Conservation (phyloP, 1,140 invertebrate species). For the Drosophila simulans region DNA sequence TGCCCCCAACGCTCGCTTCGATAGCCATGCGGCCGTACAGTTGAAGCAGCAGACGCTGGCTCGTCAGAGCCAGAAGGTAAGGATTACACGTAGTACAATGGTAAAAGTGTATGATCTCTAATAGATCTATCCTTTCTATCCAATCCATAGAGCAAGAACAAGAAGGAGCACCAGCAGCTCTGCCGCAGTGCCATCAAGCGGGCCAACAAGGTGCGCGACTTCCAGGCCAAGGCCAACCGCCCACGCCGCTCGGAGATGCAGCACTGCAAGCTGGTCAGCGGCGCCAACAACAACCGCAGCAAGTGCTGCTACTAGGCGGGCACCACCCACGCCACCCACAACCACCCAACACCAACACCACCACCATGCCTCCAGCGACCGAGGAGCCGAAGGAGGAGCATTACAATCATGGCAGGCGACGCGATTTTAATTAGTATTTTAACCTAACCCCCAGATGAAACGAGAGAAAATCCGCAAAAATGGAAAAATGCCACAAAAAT, state of each 20-base stretch:
- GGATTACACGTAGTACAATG: not conserved
- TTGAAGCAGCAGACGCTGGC: conserved; percentile 74
- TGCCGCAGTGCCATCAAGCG: conserved; percentile 87
- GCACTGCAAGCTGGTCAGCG: conserved; percentile 86
- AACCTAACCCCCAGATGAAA: conserved; percentile 57
- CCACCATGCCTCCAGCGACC: conserved; percentile 5
- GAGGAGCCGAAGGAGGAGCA: conserved; percentile 26
- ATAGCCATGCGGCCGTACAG: conserved; percentile 68
- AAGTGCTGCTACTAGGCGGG: conserved; percentile 86
- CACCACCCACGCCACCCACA: conserved; percentile 22
- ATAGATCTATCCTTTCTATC: too few relatives aligned
- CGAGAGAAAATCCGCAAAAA: conserved; percentile 41
- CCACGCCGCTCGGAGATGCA: conserved; percentile 88
- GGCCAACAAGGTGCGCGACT: conserved; percentile 88
- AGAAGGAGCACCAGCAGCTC: conserved; percentile 86
- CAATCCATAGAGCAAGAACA: conserved; percentile 69
- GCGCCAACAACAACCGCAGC: conserved; percentile 90
- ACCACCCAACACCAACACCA: conserved; percentile 20
- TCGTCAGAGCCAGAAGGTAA: conserved; percentile 74
- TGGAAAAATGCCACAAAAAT: conserved; percentile 55
- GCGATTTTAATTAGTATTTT: conserved; percentile 82
- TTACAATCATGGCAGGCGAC: conserved; percentile 71
- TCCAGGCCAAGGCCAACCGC: conserved; percentile 87
- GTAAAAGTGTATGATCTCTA: too few relatives aligned
- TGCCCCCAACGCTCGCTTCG: conserved; percentile 57